phyloP scores from a whole-genome alignment of 2,888 invertebrate species.

The Pecten maximus region DNA sequence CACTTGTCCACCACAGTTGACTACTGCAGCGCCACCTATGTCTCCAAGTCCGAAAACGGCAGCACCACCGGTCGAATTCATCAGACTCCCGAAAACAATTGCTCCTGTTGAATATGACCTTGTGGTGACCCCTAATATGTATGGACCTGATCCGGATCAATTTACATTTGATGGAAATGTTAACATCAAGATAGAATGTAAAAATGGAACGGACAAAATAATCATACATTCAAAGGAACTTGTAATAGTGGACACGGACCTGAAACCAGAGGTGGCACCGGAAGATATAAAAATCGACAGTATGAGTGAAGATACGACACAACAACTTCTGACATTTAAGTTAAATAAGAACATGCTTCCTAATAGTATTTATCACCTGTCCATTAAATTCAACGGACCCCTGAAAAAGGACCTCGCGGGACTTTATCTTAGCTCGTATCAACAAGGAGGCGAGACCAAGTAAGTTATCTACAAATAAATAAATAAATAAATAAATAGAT shows the following conservation, averaged over 20 bases:
- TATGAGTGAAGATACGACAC: conserved; percentile 54
- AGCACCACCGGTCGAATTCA: not conserved
- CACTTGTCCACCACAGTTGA: not conserved
- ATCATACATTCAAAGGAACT: conserved; percentile 43
- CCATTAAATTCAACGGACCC: conserved; percentile 88
- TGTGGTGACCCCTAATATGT: conserved; percentile 46
- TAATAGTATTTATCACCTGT: conserved; percentile 87
- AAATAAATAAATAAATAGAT: too few species aligned
- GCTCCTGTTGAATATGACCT: conserved; percentile 48
- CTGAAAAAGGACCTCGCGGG: conserved; percentile 84
- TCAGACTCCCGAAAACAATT: conserved; percentile 47
- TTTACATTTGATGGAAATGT: conserved; percentile 51
- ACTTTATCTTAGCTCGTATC: conserved; percentile 62
- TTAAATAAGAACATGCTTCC: conserved; percentile 85
- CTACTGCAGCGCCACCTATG: not conserved
- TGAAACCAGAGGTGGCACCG: not conserved
- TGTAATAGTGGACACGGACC: not conserved
- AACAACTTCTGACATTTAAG: conserved; percentile 83
- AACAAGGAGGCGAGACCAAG: conserved; percentile 43
- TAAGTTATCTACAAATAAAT: not conserved
- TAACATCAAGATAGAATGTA: conserved; percentile 44
- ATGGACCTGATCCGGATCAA: conserved; percentile 31
- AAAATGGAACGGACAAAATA: conserved; percentile 40
- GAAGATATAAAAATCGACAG: not conserved
- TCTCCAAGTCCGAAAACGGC: not conserved